Evolutionary conservation across 1,140 invertebrate species (phyloP).

Genomic region (Leptinotarsa undecemlineata): DNA sequence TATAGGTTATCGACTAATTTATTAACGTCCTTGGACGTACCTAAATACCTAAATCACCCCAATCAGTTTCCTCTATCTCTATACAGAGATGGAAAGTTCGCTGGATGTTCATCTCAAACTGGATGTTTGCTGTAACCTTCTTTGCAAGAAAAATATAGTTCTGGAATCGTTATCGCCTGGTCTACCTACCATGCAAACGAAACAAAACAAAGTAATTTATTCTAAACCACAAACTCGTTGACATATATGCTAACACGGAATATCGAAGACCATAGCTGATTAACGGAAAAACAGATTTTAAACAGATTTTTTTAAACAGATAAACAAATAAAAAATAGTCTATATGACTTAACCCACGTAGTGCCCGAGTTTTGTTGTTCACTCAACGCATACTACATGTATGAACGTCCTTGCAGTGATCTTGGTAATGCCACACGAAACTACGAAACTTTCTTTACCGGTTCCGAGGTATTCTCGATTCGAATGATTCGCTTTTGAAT

Average conservation of each 20-base stretch:
- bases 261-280: background rate
- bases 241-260: background rate
- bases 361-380: background rate
- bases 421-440: constrained; percentile 9
- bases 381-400: background rate
- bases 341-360: background rate
- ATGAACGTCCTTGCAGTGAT: constrained; percentile 13
- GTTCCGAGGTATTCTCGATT: constrained; percentile 2
- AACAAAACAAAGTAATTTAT: background rate
- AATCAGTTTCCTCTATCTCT: no score
- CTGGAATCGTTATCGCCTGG: no score
- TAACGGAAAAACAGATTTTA: no score
- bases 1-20: no score
- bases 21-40: no score
- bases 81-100: no score
- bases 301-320: no score
- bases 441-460: constrained; percentile 10
- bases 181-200: background rate
- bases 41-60: no score
- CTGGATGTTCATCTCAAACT: no score
- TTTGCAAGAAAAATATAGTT: no score
- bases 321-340: background rate
- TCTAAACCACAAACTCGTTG: background rate
- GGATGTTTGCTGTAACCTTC: no score
- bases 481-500: background rate